phyloP scores from a whole-genome alignment of 2,113 vertebrate species.

The Sturnus vulgaris region DNA sequence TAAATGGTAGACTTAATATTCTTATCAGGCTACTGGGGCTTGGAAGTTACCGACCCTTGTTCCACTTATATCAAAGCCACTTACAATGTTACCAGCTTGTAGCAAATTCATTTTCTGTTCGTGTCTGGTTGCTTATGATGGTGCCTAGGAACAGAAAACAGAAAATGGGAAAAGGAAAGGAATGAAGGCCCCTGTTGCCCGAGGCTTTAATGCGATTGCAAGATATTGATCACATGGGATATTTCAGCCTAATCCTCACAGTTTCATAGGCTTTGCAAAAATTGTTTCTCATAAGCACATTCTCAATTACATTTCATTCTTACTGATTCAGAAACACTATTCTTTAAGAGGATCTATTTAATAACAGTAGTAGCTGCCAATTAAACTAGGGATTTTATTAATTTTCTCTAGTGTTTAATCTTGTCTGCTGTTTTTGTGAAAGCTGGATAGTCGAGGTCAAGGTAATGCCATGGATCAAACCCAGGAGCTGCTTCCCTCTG shows the following conservation, averaged over 20 bases:
- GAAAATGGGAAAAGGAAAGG: not conserved
- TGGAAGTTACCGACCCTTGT: conserved; percentile 34
- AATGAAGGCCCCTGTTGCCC: not conserved
- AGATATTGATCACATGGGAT: conserved; percentile 32
- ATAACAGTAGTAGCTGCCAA: not conserved
- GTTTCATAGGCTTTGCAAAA: conserved; percentile 28
- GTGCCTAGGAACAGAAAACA: conserved; percentile 32
- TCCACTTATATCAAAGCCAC: conserved; percentile 47
- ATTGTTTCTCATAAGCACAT: conserved; percentile 26
- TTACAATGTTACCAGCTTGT: conserved; percentile 39
- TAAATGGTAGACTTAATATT: conserved; percentile 60
- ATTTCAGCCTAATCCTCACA: conserved; percentile 20
- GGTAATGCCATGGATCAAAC: not conserved
- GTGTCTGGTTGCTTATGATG: conserved; percentile 10
- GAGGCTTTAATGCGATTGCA: not conserved
- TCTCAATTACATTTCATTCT: conserved; percentile 21
- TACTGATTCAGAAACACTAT: not conserved
- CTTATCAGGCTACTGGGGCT: conserved; percentile 12
- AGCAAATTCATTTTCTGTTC: conserved; percentile 51
- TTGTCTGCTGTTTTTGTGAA: not conserved
- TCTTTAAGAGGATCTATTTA: conserved; percentile 4
- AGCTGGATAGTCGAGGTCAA: not conserved
- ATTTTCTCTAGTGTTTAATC: not conserved
- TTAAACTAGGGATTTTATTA: conserved; percentile 3
- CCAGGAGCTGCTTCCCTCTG: not conserved